A percentile compares a stretch with the other conserved stretches of the same genome.
These are phyloP conservation scores for Lerema accius DNA, from an alignment of 1,140 invertebrate genomes.

Conservation along the genomic window DNA sequence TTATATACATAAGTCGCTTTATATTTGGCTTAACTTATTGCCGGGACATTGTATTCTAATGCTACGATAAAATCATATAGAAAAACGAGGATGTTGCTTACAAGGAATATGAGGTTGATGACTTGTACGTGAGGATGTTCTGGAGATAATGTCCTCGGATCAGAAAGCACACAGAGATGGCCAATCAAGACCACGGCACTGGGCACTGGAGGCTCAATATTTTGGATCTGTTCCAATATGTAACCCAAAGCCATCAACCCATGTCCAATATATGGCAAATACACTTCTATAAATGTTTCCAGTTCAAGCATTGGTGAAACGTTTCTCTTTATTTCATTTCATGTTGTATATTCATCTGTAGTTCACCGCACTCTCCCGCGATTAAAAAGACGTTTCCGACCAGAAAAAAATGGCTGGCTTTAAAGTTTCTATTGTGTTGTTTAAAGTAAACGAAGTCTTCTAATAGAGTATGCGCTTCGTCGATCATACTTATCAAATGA, in stretches of 20 bases:
- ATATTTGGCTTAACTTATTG: constrained; percentile 26
- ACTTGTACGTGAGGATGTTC: constrained; percentile 50
- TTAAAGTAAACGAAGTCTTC: constrained; percentile 40
- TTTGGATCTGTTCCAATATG: constrained; percentile 59
- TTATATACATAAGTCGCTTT: neutral
- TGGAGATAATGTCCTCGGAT: constrained; percentile 50
- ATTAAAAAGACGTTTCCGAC: constrained; percentile 50
- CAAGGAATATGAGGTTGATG: constrained; percentile 54
- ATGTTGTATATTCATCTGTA: constrained; percentile 34
- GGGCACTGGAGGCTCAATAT: constrained; percentile 49
- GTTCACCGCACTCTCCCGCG: constrained; percentile 53
- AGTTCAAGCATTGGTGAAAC: constrained; percentile 47
- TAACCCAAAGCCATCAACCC: constrained; percentile 67
- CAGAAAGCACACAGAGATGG: constrained; percentile 60
- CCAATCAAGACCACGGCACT: constrained; percentile 63
- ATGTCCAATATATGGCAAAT: constrained; percentile 64
- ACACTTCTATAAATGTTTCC: constrained; percentile 41
- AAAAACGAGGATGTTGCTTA: constrained; percentile 58
- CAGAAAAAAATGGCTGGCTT: constrained; percentile 45
- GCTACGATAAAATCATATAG: constrained; percentile 51
- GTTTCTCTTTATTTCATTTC: constrained; percentile 32
- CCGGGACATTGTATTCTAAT: constrained; percentile 39
- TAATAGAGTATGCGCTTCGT: constrained; percentile 36
- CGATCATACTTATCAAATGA: constrained; percentile 44
- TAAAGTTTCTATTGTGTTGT: constrained; percentile 31